These are phyloP conservation scores for Dusona sp. DNA, from an alignment of 2,888 invertebrate species.

Conservation along the genomic window DNA sequence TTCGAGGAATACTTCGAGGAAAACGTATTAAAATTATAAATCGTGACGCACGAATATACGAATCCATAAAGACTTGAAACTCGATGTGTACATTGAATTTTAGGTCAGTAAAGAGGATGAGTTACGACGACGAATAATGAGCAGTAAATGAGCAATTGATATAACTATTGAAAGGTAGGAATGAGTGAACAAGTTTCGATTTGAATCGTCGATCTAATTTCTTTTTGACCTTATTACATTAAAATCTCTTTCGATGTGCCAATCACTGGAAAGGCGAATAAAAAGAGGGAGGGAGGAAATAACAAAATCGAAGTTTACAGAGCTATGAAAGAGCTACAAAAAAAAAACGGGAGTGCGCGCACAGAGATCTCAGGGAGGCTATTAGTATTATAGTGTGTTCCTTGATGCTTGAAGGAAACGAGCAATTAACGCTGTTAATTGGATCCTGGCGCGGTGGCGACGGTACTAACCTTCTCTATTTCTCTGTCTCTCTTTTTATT, in stretches of 20 bases:
- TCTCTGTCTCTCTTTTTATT: conserved; percentile 11
- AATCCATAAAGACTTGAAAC: neutral
- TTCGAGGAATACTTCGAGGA: too few relatives aligned
- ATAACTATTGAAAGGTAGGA: neutral
- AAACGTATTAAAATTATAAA: too few relatives aligned
- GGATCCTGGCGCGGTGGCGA: conserved; percentile 58
- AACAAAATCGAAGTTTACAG: neutral
- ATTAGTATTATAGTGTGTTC: conserved; percentile 28
- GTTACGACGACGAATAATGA: neutral
- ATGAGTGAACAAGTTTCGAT: neutral
- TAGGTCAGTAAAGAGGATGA: neutral
- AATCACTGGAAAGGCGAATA: neutral
- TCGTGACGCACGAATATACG: too few relatives aligned
- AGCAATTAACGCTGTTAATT: conserved; percentile 71
- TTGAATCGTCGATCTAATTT: neutral
- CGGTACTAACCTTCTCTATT: conserved; percentile 34
- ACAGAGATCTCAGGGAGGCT: neutral
- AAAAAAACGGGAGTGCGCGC: neutral
- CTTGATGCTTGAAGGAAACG: conserved; percentile 52
- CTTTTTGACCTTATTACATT: neutral
- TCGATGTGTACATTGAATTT: neutral
- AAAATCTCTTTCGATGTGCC: neutral
- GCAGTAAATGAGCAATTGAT: neutral
- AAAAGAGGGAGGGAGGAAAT: neutral
- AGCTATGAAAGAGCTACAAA: conserved; percentile 5